Evolutionary conservation across 2,888 invertebrate species (phyloP).

Genomic region (Eremobia ochroleuca): DNA sequence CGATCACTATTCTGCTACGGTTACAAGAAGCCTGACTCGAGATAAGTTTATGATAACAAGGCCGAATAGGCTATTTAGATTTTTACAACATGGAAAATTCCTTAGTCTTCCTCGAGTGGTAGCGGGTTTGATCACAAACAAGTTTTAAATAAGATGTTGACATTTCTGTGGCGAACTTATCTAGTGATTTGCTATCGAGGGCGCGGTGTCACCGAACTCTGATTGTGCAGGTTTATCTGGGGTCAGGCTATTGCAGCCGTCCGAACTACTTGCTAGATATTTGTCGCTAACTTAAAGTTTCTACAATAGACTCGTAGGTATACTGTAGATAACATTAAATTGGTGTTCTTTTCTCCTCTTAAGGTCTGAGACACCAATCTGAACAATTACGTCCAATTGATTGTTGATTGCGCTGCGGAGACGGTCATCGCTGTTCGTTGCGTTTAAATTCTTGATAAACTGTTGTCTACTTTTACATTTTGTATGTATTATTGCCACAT

Average conservation of each 20-base stretch:
- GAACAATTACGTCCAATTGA: conserved; percentile 86
- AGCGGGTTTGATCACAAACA: conserved; percentile 41
- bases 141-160: conserved; percentile 61
- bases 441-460: conserved; percentile 47
- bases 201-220: conserved; percentile 79
- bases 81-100: conserved; percentile 62
- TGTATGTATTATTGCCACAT: conserved; percentile 10
- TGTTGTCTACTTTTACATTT: conserved; percentile 43
- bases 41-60: conserved; percentile 48
- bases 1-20: conserved; percentile 29
- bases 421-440: conserved; percentile 43
- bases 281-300: conserved; percentile 52
- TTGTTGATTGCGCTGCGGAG: conserved; percentile 75
- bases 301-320: conserved; percentile 31
- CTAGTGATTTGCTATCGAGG: conserved; percentile 76
- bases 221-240: conserved; percentile 85
- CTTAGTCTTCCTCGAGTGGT: conserved; percentile 38
- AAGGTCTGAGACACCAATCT: conserved; percentile 72
- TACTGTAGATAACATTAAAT: conserved; percentile 29
- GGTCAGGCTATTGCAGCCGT: conserved; percentile 78
- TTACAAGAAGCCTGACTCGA: conserved; percentile 38
- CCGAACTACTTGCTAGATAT: conserved; percentile 63
- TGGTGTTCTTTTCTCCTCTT: conserved; percentile 65
- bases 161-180: conserved; percentile 69
- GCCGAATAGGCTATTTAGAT: conserved; percentile 42